Evolutionary conservation across 2,113 vertebrate species (phyloP).

Genomic region (Camelus bactrianus): DNA sequence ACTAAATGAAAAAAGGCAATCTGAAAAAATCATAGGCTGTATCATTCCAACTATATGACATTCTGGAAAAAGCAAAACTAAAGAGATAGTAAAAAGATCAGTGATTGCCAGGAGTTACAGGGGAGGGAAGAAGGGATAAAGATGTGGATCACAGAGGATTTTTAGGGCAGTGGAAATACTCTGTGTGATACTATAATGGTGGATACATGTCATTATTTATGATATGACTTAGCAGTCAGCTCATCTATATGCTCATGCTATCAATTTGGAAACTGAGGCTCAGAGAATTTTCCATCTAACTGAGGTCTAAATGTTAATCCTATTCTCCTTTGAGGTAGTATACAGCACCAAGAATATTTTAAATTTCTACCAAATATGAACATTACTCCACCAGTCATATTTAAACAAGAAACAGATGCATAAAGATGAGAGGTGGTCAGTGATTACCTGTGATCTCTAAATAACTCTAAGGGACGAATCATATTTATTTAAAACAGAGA

Average conservation of each 20-base stretch:
- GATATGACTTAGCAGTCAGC: not conserved
- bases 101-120: not conserved
- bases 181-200: not conserved
- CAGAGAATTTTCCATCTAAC: not conserved
- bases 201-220: not conserved
- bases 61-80: not conserved
- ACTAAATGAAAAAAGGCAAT: not conserved
- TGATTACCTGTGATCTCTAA: not conserved
- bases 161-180: not conserved
- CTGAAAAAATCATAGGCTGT: not conserved
- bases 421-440: not conserved
- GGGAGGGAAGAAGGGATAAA: not conserved
- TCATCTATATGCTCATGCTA: rapidly evolving
- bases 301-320: not conserved
- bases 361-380: not conserved
- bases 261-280: not conserved
- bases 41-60: not conserved
- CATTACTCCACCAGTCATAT: not conserved
- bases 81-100: not conserved
- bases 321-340: not conserved
- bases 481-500: not conserved
- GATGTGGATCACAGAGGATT: not conserved
- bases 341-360: not conserved
- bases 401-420: not conserved
- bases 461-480: not conserved